These are phyloP conservation scores for Mantis religiosa DNA, from an alignment of 2,888 invertebrate species.

Conservation along the genomic window DNA sequence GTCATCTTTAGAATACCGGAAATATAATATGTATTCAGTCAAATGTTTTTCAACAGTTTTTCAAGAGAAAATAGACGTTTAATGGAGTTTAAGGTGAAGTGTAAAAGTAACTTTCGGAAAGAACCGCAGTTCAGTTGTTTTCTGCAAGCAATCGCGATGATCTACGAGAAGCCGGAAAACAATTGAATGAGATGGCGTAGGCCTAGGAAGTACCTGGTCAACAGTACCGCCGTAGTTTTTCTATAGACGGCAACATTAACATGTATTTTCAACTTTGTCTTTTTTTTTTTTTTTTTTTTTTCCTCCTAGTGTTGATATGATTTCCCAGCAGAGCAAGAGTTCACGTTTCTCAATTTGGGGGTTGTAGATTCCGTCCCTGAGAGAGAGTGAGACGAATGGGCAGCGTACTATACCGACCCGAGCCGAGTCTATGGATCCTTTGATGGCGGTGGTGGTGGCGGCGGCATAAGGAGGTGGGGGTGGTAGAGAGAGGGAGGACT, in stretches of 20 bases:
- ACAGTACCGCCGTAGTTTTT: neutral
- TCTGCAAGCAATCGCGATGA: neutral
- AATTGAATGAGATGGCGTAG: neutral
- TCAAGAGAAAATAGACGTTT: too few relatives aligned
- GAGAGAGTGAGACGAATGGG: neutral
- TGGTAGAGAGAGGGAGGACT: slow-evolving; percentile 15
- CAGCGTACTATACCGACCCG: neutral
- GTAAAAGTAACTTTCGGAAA: neutral
- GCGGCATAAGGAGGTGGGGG: slow-evolving; percentile 10
- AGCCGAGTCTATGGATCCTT: slow-evolving; percentile 17
- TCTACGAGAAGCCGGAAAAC: neutral
- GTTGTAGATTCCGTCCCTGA: neutral
- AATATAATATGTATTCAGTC: too few relatives aligned
- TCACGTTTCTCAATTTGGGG: neutral
- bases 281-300: too few relatives aligned
- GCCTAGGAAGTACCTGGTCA: neutral
- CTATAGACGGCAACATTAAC: neutral
- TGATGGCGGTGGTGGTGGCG: slow-evolving; percentile 23
- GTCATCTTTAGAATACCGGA: too few relatives aligned
- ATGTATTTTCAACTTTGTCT: neutral
- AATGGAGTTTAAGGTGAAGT: neutral
- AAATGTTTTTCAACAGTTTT: too few relatives aligned
- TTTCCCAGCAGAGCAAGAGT: neutral
- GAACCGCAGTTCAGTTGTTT: neutral
- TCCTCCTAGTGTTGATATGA: neutral